Conservation (phyloP, 1,140 invertebrate genomes). For the Hydropsyche tenuis region DNA sequence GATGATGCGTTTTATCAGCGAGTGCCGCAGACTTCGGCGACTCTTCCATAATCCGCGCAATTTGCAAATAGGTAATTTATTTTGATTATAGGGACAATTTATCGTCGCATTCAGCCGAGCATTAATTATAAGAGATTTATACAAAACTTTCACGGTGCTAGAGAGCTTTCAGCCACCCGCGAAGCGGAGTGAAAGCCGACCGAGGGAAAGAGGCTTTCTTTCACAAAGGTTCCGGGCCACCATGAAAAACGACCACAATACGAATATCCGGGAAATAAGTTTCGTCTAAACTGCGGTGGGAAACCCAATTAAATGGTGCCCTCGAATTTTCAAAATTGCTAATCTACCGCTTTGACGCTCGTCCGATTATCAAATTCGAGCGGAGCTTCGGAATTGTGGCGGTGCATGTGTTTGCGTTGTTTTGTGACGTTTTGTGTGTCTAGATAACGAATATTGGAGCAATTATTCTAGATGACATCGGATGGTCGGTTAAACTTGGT, state of each 20-base stretch:
- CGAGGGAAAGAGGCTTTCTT: background rate
- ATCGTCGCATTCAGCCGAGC: constrained; percentile 42
- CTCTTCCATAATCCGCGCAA: constrained; percentile 35
- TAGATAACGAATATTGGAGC: too few species aligned
- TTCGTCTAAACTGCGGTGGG: background rate
- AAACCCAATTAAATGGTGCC: constrained; percentile 16
- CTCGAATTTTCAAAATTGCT: constrained; percentile 16
- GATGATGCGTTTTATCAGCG: too few species aligned
- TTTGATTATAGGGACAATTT: constrained; percentile 46
- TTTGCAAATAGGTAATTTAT: constrained; percentile 46
- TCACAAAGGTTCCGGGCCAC: constrained; percentile 3
- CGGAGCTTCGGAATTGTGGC: too few species aligned
- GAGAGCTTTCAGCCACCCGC: too few species aligned
- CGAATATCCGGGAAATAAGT: constrained; percentile 17
- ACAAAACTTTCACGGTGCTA: constrained; percentile 35
- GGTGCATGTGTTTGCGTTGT: too few species aligned
- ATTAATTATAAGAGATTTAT: constrained; percentile 47
- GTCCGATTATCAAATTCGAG: too few species aligned
- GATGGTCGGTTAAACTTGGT: too few species aligned
- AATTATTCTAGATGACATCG: too few species aligned
- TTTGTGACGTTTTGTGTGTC: too few species aligned
- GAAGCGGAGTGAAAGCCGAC: too few species aligned
- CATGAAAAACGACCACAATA: constrained; percentile 24
- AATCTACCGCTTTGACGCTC: constrained; percentile 5
- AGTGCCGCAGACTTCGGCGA: background rate